Percentiles rank a stretch among this genome's conserved stretches.
Evolutionary conservation across 2,113 vertebrate species (phyloP).

Genomic region (Cephalopholis sonnerati): DNA sequence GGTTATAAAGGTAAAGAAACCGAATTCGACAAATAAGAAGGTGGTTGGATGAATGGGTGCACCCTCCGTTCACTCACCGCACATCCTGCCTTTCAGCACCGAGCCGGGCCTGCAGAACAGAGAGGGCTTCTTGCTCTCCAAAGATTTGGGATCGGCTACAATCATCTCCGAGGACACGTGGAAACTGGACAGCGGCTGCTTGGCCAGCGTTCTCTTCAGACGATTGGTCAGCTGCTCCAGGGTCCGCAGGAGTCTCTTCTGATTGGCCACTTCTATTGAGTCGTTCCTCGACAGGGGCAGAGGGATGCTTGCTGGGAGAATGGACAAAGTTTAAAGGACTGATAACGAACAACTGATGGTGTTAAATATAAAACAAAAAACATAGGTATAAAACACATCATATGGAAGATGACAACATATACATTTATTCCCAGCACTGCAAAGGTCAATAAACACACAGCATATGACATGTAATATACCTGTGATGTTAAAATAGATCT

Average conservation of each 20-base stretch:
- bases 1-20: constrained; percentile 4
- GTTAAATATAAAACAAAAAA: neutral
- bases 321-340: constrained; percentile 72
- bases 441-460: neutral
- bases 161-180: constrained; percentile 93
- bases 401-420: neutral
- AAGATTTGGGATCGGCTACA: constrained; percentile 92
- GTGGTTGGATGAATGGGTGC: neutral
- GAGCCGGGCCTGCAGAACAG: constrained; percentile 96
- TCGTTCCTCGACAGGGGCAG: constrained; percentile 94
- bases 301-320: constrained; percentile 94
- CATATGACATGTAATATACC: constrained; percentile 80
- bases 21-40: neutral
- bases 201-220: constrained; percentile 92
- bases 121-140: constrained; percentile 91
- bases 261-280: constrained; percentile 93
- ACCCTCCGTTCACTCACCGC: constrained; percentile 85
- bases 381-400: neutral
- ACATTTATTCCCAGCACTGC: neutral
- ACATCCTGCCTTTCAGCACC: constrained; percentile 94
- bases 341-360: neutral
- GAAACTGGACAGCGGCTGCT: constrained; percentile 93
- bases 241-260: constrained; percentile 91
- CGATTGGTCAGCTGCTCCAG: constrained; percentile 94
- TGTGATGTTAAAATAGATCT: constrained; percentile 97